A percentile compares a stretch with the other conserved stretches of the same genome.
These are phyloP conservation scores for Morelia viridis DNA, from an alignment of 2,797 vertebrate genomes.

Conservation along the genomic window DNA sequence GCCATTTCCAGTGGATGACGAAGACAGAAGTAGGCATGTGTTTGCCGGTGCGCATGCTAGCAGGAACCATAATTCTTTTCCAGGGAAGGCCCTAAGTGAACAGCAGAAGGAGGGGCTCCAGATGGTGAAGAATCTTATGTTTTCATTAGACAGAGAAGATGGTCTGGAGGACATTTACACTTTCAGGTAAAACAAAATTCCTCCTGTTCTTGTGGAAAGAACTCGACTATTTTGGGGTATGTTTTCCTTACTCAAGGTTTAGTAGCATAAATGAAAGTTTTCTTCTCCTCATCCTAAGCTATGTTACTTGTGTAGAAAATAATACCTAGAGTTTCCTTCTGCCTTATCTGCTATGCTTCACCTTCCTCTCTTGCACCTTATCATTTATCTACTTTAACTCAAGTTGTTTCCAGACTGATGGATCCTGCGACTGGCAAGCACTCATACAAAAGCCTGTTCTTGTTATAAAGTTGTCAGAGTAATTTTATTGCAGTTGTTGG, in stretches of 20 bases:
- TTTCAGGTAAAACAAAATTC: slow-evolving; percentile 80
- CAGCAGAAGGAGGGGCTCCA: slow-evolving; percentile 82
- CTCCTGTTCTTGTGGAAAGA: neutral
- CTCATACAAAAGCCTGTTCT: neutral
- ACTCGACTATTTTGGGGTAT: slow-evolving; percentile 25
- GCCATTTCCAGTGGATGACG: slow-evolving; percentile 79
- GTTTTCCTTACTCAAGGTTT: neutral
- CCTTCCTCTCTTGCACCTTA: neutral
- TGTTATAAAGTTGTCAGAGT: neutral
- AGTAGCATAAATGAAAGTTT: neutral
- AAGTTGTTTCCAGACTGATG: neutral
- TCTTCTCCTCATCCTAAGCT: neutral
- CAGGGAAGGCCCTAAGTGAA: slow-evolving; percentile 79
- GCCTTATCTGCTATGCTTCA: neutral
- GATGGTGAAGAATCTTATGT: slow-evolving; percentile 85
- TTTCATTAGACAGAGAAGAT: slow-evolving; percentile 83
- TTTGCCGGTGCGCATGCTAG: slow-evolving; percentile 44
- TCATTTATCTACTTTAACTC: too few species aligned
- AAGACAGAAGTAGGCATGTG: slow-evolving; percentile 51
- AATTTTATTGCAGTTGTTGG: neutral
- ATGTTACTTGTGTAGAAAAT: neutral
- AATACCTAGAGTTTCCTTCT: neutral
- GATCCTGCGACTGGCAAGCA: neutral
- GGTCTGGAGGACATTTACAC: slow-evolving; percentile 88
- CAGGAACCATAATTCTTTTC: slow-evolving; percentile 38